Percentiles rank a stretch among this genome's conserved stretches.
Conservation (phyloP, 2,888 invertebrate genomes). For the Cyclophora albipunctata region DNA sequence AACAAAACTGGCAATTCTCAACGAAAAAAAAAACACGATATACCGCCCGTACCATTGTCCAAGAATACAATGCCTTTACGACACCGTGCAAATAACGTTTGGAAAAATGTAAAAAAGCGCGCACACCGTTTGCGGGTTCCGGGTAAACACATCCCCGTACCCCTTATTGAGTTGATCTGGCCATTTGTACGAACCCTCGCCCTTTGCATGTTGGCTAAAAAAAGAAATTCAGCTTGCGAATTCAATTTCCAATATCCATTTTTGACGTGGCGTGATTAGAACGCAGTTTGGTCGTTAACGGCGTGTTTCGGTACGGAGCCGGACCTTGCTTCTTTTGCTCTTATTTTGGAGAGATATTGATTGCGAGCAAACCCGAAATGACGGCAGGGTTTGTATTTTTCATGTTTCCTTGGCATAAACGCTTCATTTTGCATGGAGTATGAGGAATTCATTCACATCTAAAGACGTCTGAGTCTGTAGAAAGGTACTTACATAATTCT, state of each 20-base stretch:
- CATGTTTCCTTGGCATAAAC: no score
- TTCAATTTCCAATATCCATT: constrained; percentile 74
- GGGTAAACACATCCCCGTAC: constrained; percentile 68
- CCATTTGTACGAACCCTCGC: constrained; percentile 66
- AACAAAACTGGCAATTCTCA: constrained; percentile 31
- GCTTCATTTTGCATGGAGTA: no score
- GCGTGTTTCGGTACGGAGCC: constrained; percentile 33
- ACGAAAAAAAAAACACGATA: constrained; percentile 45
- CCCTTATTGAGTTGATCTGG: constrained; percentile 74
- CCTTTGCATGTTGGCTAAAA: constrained; percentile 51
- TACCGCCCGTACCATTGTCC: constrained; percentile 57
- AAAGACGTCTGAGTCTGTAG: no score
- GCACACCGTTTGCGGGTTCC: constrained; percentile 65
- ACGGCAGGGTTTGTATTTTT: no score
- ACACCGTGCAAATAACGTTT: constrained; percentile 71
- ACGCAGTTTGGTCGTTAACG: constrained; percentile 71
- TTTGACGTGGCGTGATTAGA: constrained; percentile 74
- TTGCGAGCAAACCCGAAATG: constrained; percentile 22
- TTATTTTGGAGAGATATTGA: constrained; percentile 42
- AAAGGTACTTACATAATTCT: no score
- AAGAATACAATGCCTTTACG: constrained; percentile 68
- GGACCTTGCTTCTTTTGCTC: constrained; percentile 33
- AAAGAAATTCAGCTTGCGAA: constrained; percentile 53
- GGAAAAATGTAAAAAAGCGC: constrained; percentile 64
- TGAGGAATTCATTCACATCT: no score